A percentile compares a stretch with the other conserved stretches of the same genome.
phyloP scores from a whole-genome alignment of 2,797 vertebrate species.

The Anisognathus igniventris region DNA sequence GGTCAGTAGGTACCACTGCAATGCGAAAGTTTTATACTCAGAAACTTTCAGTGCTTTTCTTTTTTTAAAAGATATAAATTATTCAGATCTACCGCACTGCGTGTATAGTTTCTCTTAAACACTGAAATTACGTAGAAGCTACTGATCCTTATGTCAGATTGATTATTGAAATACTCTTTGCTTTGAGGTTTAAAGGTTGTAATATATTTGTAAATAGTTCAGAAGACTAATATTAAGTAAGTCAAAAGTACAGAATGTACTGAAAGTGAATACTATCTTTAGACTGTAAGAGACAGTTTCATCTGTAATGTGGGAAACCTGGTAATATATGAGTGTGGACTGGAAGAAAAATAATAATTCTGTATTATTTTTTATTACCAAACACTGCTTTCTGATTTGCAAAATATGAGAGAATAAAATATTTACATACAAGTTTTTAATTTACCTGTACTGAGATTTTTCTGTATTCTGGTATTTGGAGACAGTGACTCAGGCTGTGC shows the following conservation, averaged over 20 bases:
- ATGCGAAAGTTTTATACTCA: constrained; percentile 51
- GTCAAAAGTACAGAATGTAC: constrained; percentile 43
- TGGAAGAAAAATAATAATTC: constrained; percentile 70
- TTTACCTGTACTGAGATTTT: constrained; percentile 16
- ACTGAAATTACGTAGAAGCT: constrained; percentile 76
- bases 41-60: constrained; percentile 65
- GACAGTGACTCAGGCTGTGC: neutral
- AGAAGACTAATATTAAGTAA: constrained; percentile 67
- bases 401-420: constrained; percentile 75
- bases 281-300: constrained; percentile 31
- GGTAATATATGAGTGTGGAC: constrained; percentile 62
- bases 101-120: constrained; percentile 74
- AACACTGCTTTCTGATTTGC: constrained; percentile 74
- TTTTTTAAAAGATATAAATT: constrained; percentile 71
- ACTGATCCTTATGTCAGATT: constrained; percentile 67
- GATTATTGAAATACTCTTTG: constrained; percentile 54
- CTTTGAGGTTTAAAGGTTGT: constrained; percentile 71
- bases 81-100: constrained; percentile 72
- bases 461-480: neutral
- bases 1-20: constrained; percentile 60
- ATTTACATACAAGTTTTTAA: constrained; percentile 75
- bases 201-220: constrained; percentile 79
- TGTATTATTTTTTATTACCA: constrained; percentile 79
- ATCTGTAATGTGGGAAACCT: constrained; percentile 42
- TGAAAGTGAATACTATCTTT: constrained; percentile 5